Evolutionary conservation across 2,797 vertebrate species (phyloP).

Genomic region (Threskiornis aethiopicus): DNA sequence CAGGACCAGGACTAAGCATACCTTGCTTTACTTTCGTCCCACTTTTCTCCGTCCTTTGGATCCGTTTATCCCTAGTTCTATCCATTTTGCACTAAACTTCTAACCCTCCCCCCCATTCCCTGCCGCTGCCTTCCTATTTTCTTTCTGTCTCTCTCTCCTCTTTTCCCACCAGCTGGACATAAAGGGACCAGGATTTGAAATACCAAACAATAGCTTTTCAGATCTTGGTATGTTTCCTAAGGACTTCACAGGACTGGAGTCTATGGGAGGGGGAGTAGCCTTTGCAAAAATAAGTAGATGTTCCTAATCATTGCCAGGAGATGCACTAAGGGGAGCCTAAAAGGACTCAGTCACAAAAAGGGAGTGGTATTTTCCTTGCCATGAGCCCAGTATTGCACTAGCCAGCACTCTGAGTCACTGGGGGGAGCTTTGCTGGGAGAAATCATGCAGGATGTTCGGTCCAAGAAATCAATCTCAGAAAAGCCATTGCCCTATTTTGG

Average conservation of each 20-base stretch:
- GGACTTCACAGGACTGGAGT: conserved; percentile 50
- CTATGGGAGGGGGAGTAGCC: conserved; percentile 35
- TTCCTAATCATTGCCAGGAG: conserved; percentile 69
- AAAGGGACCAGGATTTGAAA: conserved; percentile 64
- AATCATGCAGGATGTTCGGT: neutral
- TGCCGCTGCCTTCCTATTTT: conserved; percentile 1
- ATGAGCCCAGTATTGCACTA: neutral
- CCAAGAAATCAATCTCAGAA: conserved; percentile 1
- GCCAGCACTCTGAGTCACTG: conserved; percentile 39
- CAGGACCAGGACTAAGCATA: neutral
- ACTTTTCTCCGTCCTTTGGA: neutral
- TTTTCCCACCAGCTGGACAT: conserved; percentile 67
- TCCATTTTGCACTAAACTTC: neutral
- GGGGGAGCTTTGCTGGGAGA: conserved; percentile 10
- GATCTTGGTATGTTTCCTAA: conserved; percentile 61
- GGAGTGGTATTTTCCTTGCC: conserved; percentile 59
- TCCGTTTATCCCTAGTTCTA: neutral
- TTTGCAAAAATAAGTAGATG: conserved; percentile 54
- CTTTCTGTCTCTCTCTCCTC: conserved; percentile 15
- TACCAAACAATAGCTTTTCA: conserved; percentile 65
- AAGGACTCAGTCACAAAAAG: conserved; percentile 39
- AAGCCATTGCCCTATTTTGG: neutral
- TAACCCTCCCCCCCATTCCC: neutral
- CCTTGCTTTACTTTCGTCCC: neutral
- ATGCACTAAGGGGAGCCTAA: conserved; percentile 64